phyloP scores from a whole-genome alignment of 2,888 invertebrate genomes.

The Tetragonula carbonaria region DNA sequence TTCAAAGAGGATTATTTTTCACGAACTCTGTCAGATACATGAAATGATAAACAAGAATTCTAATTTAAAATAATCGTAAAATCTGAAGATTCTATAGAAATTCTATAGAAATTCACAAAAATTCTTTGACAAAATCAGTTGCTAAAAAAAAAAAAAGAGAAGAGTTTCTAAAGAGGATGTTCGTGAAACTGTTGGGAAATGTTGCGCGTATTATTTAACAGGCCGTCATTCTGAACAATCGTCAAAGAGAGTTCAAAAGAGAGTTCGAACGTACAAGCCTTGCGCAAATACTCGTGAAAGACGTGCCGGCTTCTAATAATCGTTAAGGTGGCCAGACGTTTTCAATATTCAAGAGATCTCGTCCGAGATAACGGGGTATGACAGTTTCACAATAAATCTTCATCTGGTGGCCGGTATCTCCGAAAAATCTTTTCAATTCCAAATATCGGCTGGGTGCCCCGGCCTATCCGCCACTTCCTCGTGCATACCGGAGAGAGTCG shows the following conservation, averaged over 20 bases:
- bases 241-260: no score
- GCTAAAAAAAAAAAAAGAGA: no score
- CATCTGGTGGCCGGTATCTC: constrained; percentile 47
- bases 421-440: constrained; percentile 62
- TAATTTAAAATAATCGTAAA: background rate
- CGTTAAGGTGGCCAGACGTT: constrained; percentile 21
- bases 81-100: background rate
- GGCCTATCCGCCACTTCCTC: constrained; percentile 36
- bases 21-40: background rate
- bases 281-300: background rate
- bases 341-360: constrained; percentile 41
- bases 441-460: constrained; percentile 53
- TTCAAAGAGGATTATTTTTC: background rate
- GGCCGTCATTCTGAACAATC: background rate
- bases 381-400: constrained; percentile 59
- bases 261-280: background rate
- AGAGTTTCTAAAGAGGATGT: background rate
- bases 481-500: constrained; percentile 61
- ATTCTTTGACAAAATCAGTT: no score
- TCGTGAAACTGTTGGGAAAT: background rate
- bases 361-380: constrained; percentile 34
- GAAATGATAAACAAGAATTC: background rate
- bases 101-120: no score
- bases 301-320: constrained; percentile 22
- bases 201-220: background rate